These are phyloP conservation scores for Amphiura filiformis DNA, from an alignment of 35 echinoderm and acorn worm genomes.

Conservation along the genomic window DNA sequence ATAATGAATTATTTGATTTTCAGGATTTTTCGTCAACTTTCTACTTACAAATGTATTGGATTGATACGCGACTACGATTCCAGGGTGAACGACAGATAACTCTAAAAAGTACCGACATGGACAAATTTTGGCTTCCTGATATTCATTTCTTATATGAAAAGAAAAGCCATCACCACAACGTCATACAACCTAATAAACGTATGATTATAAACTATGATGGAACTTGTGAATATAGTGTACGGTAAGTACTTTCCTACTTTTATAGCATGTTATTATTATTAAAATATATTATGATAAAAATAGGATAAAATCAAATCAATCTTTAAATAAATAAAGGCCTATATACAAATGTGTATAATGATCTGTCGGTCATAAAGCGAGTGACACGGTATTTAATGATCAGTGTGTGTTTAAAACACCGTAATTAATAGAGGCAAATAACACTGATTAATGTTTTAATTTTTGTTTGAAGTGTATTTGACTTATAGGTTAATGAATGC, in stretches of 20 bases:
- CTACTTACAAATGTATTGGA: constrained; percentile 1
- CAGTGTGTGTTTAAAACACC: no score
- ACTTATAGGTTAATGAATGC: no score
- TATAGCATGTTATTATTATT: no score
- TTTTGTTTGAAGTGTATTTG: no score
- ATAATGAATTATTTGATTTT: neutral
- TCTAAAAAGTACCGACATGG: neutral
- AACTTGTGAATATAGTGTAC: neutral
- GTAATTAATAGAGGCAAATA: no score
- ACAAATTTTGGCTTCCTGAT: constrained; percentile 3
- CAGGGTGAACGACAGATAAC: neutral
- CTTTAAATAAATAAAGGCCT: no score
- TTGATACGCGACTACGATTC: neutral
- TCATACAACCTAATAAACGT: neutral
- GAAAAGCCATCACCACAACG: constrained; percentile 6
- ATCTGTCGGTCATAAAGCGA: no score
- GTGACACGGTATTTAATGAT: no score
- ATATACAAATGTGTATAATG: no score
- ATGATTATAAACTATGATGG: neutral
- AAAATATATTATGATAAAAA: no score
- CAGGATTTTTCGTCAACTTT: neutral
- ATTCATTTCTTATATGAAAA: constrained; percentile 5
- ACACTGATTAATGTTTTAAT: no score
- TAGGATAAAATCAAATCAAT: no score
- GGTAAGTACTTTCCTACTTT: neutral